Conservation (phyloP, 2,888 invertebrate genomes). For the Drosophila nigricruria region DNA sequence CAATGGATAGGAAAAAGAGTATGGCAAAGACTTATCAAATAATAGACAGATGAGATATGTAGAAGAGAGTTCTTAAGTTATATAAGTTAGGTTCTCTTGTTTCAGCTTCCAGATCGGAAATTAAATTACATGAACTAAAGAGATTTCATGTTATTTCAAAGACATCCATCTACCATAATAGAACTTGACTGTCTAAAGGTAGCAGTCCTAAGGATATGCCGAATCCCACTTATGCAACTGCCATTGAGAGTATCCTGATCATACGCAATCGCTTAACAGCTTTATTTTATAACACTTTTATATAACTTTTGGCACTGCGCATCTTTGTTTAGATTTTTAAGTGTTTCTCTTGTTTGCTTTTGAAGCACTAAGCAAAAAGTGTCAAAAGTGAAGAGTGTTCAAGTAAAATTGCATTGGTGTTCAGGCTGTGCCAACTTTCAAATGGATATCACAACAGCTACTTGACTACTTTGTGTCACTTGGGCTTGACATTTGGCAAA, state of each 20-base stretch:
- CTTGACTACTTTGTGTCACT: slow-evolving; percentile 62
- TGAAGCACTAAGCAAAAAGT: slow-evolving; percentile 34
- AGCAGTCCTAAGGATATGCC: too few species aligned
- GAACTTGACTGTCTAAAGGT: too few species aligned
- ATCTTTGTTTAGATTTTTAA: neutral
- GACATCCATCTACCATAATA: too few species aligned
- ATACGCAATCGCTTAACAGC: neutral
- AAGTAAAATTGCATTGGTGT: slow-evolving; percentile 43
- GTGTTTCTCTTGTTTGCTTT: slow-evolving; percentile 1
- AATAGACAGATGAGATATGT: neutral
- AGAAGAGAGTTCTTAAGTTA: neutral
- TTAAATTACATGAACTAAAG: too few species aligned
- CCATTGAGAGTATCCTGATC: neutral
- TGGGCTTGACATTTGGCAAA: slow-evolving; percentile 55
- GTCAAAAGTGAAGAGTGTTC: slow-evolving; percentile 44
- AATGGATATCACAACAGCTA: slow-evolving; percentile 18
- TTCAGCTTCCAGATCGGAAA: neutral
- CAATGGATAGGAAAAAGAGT: neutral
- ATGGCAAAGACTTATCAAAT: neutral
- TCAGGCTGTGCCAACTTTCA: slow-evolving; percentile 30
- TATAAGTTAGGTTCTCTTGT: neutral
- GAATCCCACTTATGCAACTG: neutral
- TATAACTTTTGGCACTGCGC: neutral
- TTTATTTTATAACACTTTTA: neutral
- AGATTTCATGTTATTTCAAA: too few species aligned